phyloP scores from a whole-genome alignment of 2,113 vertebrate species.

The Aptenodytes forsteri region DNA sequence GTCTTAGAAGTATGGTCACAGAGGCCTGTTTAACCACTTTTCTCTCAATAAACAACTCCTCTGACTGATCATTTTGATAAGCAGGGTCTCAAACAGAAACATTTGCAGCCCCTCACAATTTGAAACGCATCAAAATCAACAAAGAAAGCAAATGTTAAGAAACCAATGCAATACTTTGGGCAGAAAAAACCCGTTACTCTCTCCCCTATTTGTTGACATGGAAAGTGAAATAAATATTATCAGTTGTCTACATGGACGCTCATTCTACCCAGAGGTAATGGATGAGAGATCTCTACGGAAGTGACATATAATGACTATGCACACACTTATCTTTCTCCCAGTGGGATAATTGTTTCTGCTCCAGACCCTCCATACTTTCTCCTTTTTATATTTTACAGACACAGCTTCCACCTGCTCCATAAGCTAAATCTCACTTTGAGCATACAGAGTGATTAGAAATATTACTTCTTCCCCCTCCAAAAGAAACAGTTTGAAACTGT shows the following conservation, averaged over 20 bases:
- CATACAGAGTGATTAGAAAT: background rate
- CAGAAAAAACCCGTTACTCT: background rate
- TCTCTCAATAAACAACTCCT: background rate
- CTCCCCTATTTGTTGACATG: background rate
- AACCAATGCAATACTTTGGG: background rate
- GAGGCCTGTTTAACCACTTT: background rate
- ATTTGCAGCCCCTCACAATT: background rate
- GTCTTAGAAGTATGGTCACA: background rate
- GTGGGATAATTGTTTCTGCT: constrained; percentile 20
- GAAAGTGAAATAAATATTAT: constrained; percentile 6
- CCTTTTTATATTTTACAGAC: background rate
- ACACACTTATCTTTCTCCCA: background rate
- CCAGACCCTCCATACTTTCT: background rate
- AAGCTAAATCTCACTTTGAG: background rate
- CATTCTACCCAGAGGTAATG: background rate
- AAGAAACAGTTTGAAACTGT: background rate
- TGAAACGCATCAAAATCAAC: background rate
- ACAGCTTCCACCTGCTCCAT: background rate
- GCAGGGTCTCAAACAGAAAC: background rate
- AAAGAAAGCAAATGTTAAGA: background rate
- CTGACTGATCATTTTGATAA: background rate
- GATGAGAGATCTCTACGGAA: background rate
- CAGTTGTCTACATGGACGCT: background rate
- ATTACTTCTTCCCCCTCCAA: background rate
- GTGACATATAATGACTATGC: background rate